These are phyloP conservation scores for Helicoverpa armigera DNA, from an alignment of 1,140 invertebrate genomes.

Conservation along the genomic window DNA sequence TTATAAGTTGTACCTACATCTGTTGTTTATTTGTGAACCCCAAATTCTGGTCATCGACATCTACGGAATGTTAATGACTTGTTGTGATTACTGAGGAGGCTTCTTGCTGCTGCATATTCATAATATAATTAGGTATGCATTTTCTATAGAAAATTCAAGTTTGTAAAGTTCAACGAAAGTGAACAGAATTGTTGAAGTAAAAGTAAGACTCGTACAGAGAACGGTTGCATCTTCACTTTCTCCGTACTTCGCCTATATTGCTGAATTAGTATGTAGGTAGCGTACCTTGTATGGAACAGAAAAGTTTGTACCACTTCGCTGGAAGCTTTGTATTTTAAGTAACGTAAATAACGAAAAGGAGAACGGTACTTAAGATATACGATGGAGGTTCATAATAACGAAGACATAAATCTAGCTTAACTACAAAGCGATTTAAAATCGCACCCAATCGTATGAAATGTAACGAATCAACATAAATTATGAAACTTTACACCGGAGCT, in stretches of 20 bases:
- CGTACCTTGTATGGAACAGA: constrained; percentile 5
- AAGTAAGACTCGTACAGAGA: constrained; percentile 13
- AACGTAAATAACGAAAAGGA: neutral
- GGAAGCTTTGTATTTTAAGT: neutral
- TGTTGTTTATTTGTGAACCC: constrained; percentile 36
- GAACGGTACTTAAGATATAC: neutral
- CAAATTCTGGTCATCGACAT: constrained; percentile 40
- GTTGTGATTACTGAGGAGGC: constrained; percentile 6
- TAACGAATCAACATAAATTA: constrained; percentile 45
- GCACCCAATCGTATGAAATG: constrained; percentile 31
- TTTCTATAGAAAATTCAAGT: constrained; percentile 1
- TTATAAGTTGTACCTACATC: neutral
- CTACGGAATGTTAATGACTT: constrained; percentile 33
- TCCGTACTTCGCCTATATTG: constrained; percentile 24
- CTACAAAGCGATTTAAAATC: constrained; percentile 10
- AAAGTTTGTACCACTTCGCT: neutral
- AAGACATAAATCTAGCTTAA: constrained; percentile 10
- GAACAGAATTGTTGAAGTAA: constrained; percentile 11
- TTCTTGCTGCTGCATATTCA: neutral
- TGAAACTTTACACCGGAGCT: constrained; percentile 34
- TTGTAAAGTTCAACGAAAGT: neutral
- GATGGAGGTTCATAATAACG: neutral
- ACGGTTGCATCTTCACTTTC: constrained; percentile 31
- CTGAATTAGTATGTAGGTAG: constrained; percentile 23
- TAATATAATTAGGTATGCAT: neutral